Evolutionary conservation across 2,888 invertebrate genomes (phyloP).

Genomic region (Polia nebulosa): DNA sequence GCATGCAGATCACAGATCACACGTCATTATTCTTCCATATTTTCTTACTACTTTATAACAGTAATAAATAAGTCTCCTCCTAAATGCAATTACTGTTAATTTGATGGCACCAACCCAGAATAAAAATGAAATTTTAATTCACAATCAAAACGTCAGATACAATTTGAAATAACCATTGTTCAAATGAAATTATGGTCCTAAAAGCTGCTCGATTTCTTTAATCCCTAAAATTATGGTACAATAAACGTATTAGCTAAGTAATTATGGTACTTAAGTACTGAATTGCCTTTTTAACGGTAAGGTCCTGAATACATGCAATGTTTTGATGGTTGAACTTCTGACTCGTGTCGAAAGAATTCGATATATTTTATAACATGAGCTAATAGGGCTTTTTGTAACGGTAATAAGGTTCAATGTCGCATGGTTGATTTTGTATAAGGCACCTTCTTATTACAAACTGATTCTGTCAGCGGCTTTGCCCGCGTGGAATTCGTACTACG

Average conservation of each 20-base stretch:
- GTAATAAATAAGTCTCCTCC: not conserved
- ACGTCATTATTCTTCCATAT: not conserved
- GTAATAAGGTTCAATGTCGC: not conserved
- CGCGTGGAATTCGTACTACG: too few species aligned
- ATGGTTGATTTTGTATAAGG: not conserved
- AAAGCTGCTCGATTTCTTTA: constrained; percentile 18
- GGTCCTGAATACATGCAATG: constrained; percentile 47
- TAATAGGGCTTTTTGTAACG: not conserved
- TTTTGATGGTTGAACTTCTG: constrained; percentile 2
- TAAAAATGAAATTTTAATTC: not conserved
- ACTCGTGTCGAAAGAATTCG: not conserved
- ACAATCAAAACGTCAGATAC: not conserved
- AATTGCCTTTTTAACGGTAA: constrained; percentile 43
- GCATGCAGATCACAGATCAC: too few species aligned
- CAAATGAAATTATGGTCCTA: constrained; percentile 31
- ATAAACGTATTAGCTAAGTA: constrained; percentile 29
- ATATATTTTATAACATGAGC: not conserved
- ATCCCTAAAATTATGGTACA: constrained; percentile 12
- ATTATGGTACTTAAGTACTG: constrained; percentile 32
- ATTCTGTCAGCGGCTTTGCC: too few species aligned
- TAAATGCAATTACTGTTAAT: constrained; percentile 11
- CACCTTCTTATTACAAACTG: too few species aligned
- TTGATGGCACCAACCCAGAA: constrained; percentile 3
- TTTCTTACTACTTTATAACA: not conserved
- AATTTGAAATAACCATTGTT: constrained; percentile 31